These are phyloP conservation scores for Dipodomys spectabilis DNA, from an alignment of 2,113 vertebrate genomes.

Conservation along the genomic window DNA sequence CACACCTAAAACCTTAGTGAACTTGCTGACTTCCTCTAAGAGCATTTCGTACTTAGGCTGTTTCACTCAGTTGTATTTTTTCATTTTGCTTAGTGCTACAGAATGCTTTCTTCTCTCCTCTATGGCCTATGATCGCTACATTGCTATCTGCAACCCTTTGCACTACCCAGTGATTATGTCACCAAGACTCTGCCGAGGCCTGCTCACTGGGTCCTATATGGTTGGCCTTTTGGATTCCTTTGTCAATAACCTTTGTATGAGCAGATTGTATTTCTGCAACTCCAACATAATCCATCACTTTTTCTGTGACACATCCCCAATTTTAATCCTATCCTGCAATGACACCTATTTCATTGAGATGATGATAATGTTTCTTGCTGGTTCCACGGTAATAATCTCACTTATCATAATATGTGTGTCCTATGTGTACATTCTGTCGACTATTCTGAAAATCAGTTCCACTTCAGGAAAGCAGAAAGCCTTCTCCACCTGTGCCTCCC, in stretches of 20 bases:
- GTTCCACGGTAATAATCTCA: neutral
- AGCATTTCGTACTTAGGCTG: neutral
- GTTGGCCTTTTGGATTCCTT: too few species aligned
- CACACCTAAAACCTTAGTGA: neutral
- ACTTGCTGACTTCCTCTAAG: neutral
- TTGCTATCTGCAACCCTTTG: too few species aligned
- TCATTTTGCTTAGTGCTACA: neutral
- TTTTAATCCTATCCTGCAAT: neutral
- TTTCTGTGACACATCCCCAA: constrained; percentile 10
- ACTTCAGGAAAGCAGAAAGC: too few species aligned
- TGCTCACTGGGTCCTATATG: too few species aligned
- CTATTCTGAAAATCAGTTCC: too few species aligned
- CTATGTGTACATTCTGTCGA: neutral
- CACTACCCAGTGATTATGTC: too few species aligned
- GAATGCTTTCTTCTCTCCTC: too few species aligned
- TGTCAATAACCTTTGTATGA: too few species aligned
- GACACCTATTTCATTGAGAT: neutral
- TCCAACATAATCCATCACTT: neutral
- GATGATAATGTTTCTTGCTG: neutral
- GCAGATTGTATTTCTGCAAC: too few species aligned
- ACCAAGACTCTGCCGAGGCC: too few species aligned
- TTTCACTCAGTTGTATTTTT: neutral
- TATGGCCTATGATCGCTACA: too few species aligned
- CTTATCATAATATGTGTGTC: neutral
- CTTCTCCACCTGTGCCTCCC: too few species aligned